Base-by-base conservation (phyloP, 1,140 invertebrate species). In the Drosophila varians region DNA sequence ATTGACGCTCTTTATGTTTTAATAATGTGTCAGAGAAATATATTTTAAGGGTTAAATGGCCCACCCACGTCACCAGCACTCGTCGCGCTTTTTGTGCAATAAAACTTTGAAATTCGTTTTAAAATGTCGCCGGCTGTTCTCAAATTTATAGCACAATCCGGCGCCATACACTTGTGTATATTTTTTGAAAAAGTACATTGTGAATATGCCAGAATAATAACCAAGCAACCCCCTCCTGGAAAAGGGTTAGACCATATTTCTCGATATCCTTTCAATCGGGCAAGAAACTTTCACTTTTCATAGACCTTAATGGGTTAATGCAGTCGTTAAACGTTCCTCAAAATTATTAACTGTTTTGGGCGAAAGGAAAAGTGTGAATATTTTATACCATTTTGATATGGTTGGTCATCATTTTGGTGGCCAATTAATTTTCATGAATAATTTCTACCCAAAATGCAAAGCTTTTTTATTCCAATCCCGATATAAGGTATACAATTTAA, bases 1-100 rank as follows among this genome's bases (percentile, higher is more conserved):
- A 87, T 87, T 82, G 82, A 87, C 83, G 82, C 82, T 87, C 74
- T 87, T 87, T 88, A 88, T 87, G 77, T 77, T 87, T 88, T 87
- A 88, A 87, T 87, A 87, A 87, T 88, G 82, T 74, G 77, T 71
- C 82, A 77, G 53, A 34, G 57, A 71, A 77, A 83, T 45, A 48
- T 48, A 69, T 64, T 2, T 78, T 71, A 87, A 87, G 82, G 82
- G 82, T 87, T 87, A 87, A 87, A 83, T 64, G 77, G 38, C 25
- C 64, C 69, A 77, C 60, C 62, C 79, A 84, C 64, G 77, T 87
- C 83, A 77, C 46, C 28, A 82, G 78, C 82, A 82, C 77, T 82
- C 77, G 74, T 66, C 61, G 38, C 64, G 16, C 9, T 8, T 69
- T 55, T 77, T 77, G 43, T 34, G 66, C 70, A 88, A 88, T 87